phyloP scores from a whole-genome alignment of 1,140 invertebrate genomes.

The Macrotrachela quadricornifera region DNA sequence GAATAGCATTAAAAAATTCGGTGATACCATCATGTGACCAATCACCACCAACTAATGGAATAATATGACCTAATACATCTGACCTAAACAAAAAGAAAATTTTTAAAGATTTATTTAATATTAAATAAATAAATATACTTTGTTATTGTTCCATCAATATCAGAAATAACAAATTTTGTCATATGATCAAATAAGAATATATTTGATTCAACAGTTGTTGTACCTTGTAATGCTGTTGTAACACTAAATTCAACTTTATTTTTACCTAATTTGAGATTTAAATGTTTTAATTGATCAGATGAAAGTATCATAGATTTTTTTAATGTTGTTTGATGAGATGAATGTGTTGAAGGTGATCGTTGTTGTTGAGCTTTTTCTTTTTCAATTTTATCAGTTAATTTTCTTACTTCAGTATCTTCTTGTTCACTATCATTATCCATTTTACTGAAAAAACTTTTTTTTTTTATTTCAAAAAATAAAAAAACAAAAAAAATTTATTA shows the following conservation, averaged over 20 bases:
- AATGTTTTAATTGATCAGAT: slow-evolving; percentile 60
- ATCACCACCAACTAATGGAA: slow-evolving; percentile 72
- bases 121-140: slow-evolving; percentile 32
- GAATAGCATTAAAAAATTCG: slow-evolving; percentile 85
- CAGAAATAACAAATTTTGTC: slow-evolving; percentile 92
- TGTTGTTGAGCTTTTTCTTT: too few species aligned
- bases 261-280: slow-evolving; percentile 66
- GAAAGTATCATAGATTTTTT: slow-evolving; percentile 44
- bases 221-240: slow-evolving; percentile 95
- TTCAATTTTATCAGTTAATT: too few species aligned
- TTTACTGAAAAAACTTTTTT: too few species aligned
- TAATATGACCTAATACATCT: slow-evolving; percentile 89
- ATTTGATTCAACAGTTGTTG: slow-evolving; percentile 77
- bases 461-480: too few species aligned
- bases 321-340: too few species aligned
- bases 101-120: too few species aligned
- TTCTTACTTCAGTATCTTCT: too few species aligned
- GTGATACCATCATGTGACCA: slow-evolving; percentile 59
- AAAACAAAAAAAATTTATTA: too few species aligned
- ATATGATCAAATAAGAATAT: slow-evolving; percentile 88
- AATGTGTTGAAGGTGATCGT: too few species aligned
- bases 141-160: slow-evolving; percentile 98
- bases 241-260: slow-evolving; percentile 95
- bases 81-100: slow-evolving; percentile 36
- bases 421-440: too few species aligned